Percentiles rank a stretch among this genome's conserved stretches.
Evolutionary conservation across 2,113 vertebrate species (phyloP).

Genomic region (Rhinolophus ferrumequinum): DNA sequence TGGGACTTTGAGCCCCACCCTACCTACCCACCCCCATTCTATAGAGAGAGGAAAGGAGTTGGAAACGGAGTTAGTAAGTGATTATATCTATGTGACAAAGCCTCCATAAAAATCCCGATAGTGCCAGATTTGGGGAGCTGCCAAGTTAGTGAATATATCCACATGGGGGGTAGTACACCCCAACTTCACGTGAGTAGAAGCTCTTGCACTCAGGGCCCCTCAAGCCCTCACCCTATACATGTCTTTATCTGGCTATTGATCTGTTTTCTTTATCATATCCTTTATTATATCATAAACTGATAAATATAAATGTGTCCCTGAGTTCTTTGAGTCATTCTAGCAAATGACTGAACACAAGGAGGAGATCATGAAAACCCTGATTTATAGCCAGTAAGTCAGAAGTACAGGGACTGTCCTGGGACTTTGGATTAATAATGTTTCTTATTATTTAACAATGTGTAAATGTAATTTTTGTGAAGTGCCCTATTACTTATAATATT

Average conservation of each 20-base stretch:
- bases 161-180: rapidly evolving
- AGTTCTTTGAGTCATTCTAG: neutral
- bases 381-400: neutral
- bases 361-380: neutral
- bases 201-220: neutral
- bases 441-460: neutral
- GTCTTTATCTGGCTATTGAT: neutral
- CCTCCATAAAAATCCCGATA: neutral
- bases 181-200: neutral
- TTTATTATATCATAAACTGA: neutral
- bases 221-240: rapidly evolving
- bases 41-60: neutral
- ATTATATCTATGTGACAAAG: neutral
- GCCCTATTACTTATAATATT: neutral
- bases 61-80: neutral
- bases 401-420: neutral
- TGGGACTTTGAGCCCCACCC: neutral
- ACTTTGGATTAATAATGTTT: neutral
- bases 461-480: neutral
- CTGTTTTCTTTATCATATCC: neutral
- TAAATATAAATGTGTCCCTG: neutral
- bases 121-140: neutral
- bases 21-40: neutral
- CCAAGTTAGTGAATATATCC: neutral
- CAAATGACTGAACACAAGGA: neutral